Evolutionary conservation across 2,113 vertebrate genomes (phyloP), one percentile per base, ranked within the genome.

Genomic region (Corvus cornix): DNA sequence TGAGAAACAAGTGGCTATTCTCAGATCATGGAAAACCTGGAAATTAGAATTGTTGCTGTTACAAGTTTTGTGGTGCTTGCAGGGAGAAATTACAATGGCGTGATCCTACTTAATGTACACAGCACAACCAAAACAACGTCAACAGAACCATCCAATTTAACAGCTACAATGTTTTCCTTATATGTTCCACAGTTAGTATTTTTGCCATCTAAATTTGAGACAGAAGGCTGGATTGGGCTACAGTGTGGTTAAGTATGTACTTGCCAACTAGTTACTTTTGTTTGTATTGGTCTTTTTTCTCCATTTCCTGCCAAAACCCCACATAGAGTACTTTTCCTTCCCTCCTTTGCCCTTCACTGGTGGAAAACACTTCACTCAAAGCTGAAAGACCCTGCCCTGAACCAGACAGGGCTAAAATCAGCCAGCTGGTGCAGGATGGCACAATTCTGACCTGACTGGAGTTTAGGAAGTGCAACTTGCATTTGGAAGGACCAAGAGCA

Each of bases 401-500:
- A 56, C 4, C 2, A 3, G 37, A 52, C 19, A 24, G 49, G 31
- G 56, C 68, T 81, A 51, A 87, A 85, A 43, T 1, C 26, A 79
- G 48, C 27, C 55, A 78, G 19, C n/a, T 77, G 39, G 33, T 63
- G 82, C 37, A 84, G 52, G 26, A 22, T n/a, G 90, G 84, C 59
- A 55, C 39, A 55, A 12, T 44, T 53, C 68, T 67, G 80, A 66
- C 69, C 30, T 55, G 70, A 21, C 37, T 39, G 76, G 21, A 43
- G 35, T 6, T 70, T 64, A 43, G 7, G 6, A 46, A 70, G 5
- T 15, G 35, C n/a, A 21, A 2, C 51, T 59, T 52, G 49, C 5
- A 11, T 55, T 90, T 69, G 55, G n/a, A 76, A 96, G 79, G 89
- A 78, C 59, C 78, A 83, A 89, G 89, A 90, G 94, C 93, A 87